Base-by-base conservation (phyloP, 2,113 vertebrate species). In the Cinclus cinclus region DNA sequence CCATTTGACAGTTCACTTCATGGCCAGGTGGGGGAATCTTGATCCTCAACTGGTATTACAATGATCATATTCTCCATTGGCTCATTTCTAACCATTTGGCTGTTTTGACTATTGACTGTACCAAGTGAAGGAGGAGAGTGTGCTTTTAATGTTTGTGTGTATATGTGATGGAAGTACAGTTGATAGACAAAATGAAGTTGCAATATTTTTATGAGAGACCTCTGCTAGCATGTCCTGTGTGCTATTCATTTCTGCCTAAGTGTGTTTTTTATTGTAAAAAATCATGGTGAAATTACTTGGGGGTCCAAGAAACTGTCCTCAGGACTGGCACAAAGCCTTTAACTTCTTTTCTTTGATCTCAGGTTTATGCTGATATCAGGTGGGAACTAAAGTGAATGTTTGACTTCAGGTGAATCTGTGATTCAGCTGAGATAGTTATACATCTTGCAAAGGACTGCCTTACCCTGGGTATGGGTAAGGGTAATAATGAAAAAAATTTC, bases 191-290 rank as follows among this genome's bases (percentile, higher is more conserved):
- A 96, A 84, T 55, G 24, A 87, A 89, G 64, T 90, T 87, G 42
- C 78, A 77, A 70, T 95, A 95, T 92, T 97, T 98, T 98, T 98
- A 98, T 98, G 97, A 98, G 97, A 97, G 96, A 97, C 97, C 92
- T 94, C 79, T 96, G 97, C 97, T 96, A 92, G 98, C 98, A 98
- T 98, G 95, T 96, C 92, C 77, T 97, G 95, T 98, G 95, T 97
- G 96, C 96, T 94, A 23, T 92, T 96, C 81, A 79, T 96, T 94
- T 85, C 55, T 92, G 89, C 91, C 47, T 91, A 75, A 93, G n/a
- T 97, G 92, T 97, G 92, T 22, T 90, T 74, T 73, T 77, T 41
- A 68, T 73, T 96, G 92, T 95, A 88, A 60, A 87, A 85, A 93
- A 60, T 86, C 53, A 44, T 86, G 68, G 73, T 92, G 83, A 76